Percentiles rank a stretch among this genome's conserved stretches.
phyloP scores from a whole-genome alignment of 2,113 vertebrate species.

The Sula dactylatra region DNA sequence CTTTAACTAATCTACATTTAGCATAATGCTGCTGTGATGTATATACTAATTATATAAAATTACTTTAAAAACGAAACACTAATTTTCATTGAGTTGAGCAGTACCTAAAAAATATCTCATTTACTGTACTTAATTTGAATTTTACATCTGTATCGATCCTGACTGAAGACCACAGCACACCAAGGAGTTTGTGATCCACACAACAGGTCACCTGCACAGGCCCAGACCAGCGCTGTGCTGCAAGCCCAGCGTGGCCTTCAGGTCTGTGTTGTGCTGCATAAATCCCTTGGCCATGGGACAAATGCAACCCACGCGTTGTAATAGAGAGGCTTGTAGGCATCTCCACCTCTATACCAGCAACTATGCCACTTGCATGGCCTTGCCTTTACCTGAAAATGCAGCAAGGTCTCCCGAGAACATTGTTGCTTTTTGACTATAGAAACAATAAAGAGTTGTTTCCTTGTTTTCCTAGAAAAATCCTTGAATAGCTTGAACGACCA shows the following conservation, averaged over 20 bases:
- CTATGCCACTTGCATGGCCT: neutral
- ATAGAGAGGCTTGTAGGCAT: neutral
- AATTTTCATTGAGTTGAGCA: neutral
- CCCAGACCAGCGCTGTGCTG: too few relatives aligned
- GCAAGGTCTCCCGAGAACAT: neutral
- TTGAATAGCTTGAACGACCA: neutral
- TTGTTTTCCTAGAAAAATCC: neutral
- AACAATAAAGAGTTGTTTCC: fast-evolving
- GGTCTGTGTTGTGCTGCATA: neutral
- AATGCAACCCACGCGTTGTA: fast-evolving
- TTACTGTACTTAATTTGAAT: neutral
- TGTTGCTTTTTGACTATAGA: neutral
- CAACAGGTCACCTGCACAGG: neutral
- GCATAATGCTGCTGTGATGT: neutral
- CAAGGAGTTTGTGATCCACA: fast-evolving
- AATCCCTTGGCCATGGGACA: neutral
- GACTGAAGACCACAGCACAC: neutral
- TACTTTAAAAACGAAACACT: neutral
- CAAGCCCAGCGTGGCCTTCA: fast-evolving
- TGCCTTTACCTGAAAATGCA: neutral
- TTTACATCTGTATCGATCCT: neutral
- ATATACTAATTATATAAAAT: neutral
- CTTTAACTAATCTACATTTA: neutral
- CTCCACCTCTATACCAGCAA: neutral
- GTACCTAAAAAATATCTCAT: neutral